A percentile compares a stretch with the other conserved stretches of the same genome.
Evolutionary conservation across 2,888 invertebrate species (phyloP).

Genomic region (Melinaea marsaeus): DNA sequence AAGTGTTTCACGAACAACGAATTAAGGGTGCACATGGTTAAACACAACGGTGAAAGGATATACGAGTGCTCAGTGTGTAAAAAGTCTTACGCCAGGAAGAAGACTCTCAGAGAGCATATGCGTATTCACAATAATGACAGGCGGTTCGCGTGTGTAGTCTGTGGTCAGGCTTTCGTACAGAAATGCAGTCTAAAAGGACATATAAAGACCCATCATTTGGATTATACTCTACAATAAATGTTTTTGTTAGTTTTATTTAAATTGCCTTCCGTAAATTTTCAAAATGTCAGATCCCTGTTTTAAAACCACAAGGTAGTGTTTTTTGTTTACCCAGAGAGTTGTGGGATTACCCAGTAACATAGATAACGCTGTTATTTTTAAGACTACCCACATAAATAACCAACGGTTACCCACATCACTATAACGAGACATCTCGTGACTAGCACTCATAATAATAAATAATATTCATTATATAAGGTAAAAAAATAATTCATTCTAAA

Average conservation of each 20-base stretch:
- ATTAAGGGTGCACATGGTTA: slow-evolving; percentile 55
- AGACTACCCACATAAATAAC: no score
- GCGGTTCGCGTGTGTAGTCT: slow-evolving; percentile 55
- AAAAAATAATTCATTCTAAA: no score
- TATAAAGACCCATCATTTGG: slow-evolving; percentile 57
- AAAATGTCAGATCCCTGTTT: no score
- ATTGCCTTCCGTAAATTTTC: background rate
- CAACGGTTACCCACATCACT: no score
- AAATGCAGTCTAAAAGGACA: slow-evolving; percentile 66
- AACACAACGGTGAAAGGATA: slow-evolving; percentile 62
- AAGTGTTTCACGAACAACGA: slow-evolving; percentile 61
- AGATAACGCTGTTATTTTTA: no score
- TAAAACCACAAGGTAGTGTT: no score
- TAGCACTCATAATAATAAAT: no score
- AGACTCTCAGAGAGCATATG: slow-evolving; percentile 61
- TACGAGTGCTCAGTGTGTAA: slow-evolving; percentile 60
- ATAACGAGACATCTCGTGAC: no score
- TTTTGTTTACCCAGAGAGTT: no score
- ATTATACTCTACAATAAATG: slow-evolving; percentile 35
- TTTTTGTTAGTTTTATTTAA: background rate
- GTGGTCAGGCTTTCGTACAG: slow-evolving; percentile 64
- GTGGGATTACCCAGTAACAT: no score
- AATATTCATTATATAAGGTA: no score
- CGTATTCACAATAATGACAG: slow-evolving; percentile 64
- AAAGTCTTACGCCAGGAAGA: slow-evolving; percentile 62